Base-by-base conservation (phyloP, 2,797 vertebrate genomes). In the Nannoperca obscura region DNA sequence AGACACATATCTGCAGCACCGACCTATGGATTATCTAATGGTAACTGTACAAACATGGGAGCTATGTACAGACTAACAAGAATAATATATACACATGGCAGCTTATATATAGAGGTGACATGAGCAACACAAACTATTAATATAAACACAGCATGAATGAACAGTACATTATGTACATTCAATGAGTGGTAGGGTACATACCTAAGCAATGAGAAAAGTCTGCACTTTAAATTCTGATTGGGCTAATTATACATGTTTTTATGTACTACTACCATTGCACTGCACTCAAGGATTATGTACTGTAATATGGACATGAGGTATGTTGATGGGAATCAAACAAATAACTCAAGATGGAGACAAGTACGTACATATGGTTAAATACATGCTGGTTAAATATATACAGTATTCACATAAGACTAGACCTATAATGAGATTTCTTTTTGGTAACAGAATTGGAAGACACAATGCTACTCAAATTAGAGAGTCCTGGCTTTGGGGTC, bases 401-500 rank as follows among this genome's bases (percentile, higher is more conserved):
- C 91, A 94, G 78, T 83, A 80, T 90, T 90, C 83, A 92, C 84
- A 87, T 71, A 79, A 69, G 67, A 85, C 80, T 86, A 81, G 53
- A 82, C 60, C 83, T 88, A 85, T 66, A 73, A 76, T 79, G 62
- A 82, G 24, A 81, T 82, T 80, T 83, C 27, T 87, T 88, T 89
- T 91, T 91, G 83, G 91, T 92, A 87, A 86, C 78, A 79, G 71
- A 89, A 76, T 81, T 86, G 90, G 90, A 94, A 92, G 89, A 93
- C 89, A 76, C 81, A 82, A 82, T 84, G 86, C 83, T 82, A 68
- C 63, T 83, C 66, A 59, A 85, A 84, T 94, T 96, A 97, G 2
- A 93, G 95, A 93, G 95, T 95, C 76, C 94, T 95, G 66, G 96
- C 89, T 81, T 89, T 95, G 9, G 95, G 94, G 78, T 94, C 82